Evolutionary conservation across 2,113 vertebrate species (phyloP).

Genomic region (Myotis davidii): DNA sequence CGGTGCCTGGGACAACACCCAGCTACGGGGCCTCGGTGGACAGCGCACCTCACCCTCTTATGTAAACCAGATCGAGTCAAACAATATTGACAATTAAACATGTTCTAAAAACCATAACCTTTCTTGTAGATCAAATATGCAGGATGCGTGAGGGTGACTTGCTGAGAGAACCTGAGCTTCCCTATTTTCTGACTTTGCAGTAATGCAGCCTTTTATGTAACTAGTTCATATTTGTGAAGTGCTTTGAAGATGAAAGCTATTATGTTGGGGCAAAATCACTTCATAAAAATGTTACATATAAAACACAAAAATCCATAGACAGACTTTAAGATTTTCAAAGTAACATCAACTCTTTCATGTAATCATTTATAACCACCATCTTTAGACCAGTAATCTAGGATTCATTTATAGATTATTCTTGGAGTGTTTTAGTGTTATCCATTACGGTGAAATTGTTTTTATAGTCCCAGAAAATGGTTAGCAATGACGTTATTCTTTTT

Average conservation of each 20-base stretch:
- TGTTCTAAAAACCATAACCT: background rate
- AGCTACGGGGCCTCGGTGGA: no score
- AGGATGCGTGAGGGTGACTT: slow-evolving; percentile 9
- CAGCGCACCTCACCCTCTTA: no score
- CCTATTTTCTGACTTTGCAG: slow-evolving; percentile 71
- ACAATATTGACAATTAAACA: slow-evolving; percentile 26
- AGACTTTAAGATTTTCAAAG: slow-evolving; percentile 76
- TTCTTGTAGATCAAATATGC: slow-evolving; percentile 19
- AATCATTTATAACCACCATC: slow-evolving; percentile 78
- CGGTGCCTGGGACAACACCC: no score
- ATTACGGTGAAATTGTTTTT: slow-evolving; percentile 72
- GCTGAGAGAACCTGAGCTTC: slow-evolving; percentile 47
- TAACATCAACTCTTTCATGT: slow-evolving; percentile 77
- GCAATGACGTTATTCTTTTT: slow-evolving; percentile 67
- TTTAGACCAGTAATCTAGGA: slow-evolving; percentile 77
- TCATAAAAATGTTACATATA: slow-evolving; percentile 82
- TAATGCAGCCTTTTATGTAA: slow-evolving; percentile 77
- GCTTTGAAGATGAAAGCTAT: slow-evolving; percentile 83
- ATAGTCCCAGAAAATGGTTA: slow-evolving; percentile 67
- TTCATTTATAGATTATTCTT: slow-evolving; percentile 80
- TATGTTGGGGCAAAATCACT: slow-evolving; percentile 79
- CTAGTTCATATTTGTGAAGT: slow-evolving; percentile 78
- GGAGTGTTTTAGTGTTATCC: slow-evolving; percentile 67
- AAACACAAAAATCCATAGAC: slow-evolving; percentile 78
- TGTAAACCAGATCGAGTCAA: background rate